Conservation (phyloP, 2,113 vertebrate genomes). For the Tonatia bakeri region DNA sequence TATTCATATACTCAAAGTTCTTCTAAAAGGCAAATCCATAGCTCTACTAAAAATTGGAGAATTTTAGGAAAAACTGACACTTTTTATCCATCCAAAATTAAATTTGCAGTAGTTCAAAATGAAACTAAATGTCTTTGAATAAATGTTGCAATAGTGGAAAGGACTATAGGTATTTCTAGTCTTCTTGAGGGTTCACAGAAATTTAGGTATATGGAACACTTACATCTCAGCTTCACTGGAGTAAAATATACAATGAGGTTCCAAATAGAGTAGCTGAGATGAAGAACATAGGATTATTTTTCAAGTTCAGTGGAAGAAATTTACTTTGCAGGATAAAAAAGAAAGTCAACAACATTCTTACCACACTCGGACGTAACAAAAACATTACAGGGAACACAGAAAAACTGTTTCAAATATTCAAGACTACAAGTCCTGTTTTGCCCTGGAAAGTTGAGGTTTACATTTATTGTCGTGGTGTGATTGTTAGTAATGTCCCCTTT, state of each 20-base stretch:
- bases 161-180: background rate
- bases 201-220: background rate
- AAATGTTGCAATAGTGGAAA: background rate
- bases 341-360: background rate
- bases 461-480: background rate
- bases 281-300: background rate
- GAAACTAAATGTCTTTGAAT: conserved; percentile 20
- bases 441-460: background rate
- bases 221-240: background rate
- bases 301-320: conserved; percentile 3
- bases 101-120: conserved; percentile 2
- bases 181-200: background rate
- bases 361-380: background rate
- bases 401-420: conserved; percentile 1
- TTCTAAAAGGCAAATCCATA: background rate
- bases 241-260: background rate
- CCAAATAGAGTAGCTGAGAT: background rate
- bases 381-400: background rate
- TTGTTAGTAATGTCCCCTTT: background rate
- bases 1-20: background rate
- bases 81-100: conserved; percentile 17
- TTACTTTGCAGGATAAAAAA: background rate
- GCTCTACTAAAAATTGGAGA: background rate
- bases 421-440: background rate
- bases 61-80: background rate